phyloP scores from a whole-genome alignment of 2,888 invertebrate genomes.

The Uropetala carovei region DNA sequence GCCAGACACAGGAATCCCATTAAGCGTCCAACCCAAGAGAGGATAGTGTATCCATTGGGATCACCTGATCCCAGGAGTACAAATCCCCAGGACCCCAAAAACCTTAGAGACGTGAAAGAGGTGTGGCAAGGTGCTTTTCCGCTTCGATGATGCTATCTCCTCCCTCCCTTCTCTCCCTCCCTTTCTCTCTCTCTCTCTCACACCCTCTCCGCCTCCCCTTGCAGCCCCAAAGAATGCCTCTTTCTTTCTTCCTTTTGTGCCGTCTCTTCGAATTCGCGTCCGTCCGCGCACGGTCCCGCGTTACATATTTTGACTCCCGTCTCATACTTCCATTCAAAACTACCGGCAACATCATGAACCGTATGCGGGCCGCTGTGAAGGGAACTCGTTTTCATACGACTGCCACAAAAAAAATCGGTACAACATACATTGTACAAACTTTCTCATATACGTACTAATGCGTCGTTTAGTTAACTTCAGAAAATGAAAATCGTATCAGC shows the following conservation, averaged over 20 bases:
- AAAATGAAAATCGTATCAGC: no score
- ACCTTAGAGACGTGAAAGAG: neutral
- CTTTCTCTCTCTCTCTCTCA: neutral
- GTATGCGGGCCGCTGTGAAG: neutral
- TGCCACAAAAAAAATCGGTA: no score
- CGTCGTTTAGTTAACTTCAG: no score
- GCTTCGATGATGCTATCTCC: neutral
- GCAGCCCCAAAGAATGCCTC: neutral
- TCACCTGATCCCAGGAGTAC: conserved; percentile 17
- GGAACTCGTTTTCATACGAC: neutral
- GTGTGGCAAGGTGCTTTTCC: conserved; percentile 39
- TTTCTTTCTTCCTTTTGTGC: neutral
- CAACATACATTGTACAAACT: no score
- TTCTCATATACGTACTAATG: no score
- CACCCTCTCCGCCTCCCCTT: neutral
- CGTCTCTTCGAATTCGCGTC: neutral
- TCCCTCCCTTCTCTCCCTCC: neutral
- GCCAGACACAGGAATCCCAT: neutral
- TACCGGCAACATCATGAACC: conserved; percentile 30
- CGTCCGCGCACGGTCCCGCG: neutral
- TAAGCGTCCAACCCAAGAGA: neutral
- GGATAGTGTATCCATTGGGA: conserved; percentile 2
- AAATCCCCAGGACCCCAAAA: neutral
- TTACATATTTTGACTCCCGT: conserved; percentile 39
- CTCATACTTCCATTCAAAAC: neutral